Percentiles rank a stretch among this genome's conserved stretches.
phyloP scores from a whole-genome alignment of 2,888 invertebrate genomes.

The Rhingia campestris region DNA sequence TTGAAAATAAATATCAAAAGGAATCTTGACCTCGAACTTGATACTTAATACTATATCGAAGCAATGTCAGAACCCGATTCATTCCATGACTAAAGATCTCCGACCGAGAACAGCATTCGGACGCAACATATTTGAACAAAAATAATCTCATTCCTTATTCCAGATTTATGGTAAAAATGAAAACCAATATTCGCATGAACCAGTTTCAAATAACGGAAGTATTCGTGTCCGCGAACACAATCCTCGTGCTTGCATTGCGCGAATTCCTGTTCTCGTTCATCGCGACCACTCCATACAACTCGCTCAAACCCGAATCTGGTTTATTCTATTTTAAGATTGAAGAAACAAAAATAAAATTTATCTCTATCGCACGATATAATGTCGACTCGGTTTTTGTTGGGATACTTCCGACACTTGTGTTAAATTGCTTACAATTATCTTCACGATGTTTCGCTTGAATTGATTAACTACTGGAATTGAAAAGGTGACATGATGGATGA shows the following conservation, averaged over 20 bases:
- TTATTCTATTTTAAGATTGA: constrained; percentile 55
- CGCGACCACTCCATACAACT: neutral
- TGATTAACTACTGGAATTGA: constrained; percentile 72
- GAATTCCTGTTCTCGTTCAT: constrained; percentile 57
- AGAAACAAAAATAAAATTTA: constrained; percentile 39
- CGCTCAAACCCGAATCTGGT: constrained; percentile 37
- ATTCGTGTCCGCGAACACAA: constrained; percentile 45
- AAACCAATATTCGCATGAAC: constrained; percentile 56
- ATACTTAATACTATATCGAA: constrained; percentile 33
- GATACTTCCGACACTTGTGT: constrained; percentile 65
- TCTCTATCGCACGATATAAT: constrained; percentile 39
- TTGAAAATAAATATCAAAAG: neutral
- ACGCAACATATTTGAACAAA: neutral
- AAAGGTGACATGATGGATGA: constrained; percentile 69
- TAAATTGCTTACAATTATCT: constrained; percentile 63
- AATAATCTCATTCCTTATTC: constrained; percentile 23
- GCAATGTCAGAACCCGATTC: constrained; percentile 47
- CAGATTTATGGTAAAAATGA: constrained; percentile 49
- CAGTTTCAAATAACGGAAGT: constrained; percentile 65
- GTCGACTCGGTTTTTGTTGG: neutral
- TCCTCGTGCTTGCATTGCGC: constrained; percentile 36
- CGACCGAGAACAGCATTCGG: neutral
- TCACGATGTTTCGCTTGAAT: constrained; percentile 56
- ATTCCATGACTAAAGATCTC: constrained; percentile 4
- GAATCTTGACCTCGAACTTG: constrained; percentile 20